Evolutionary conservation across 2,888 invertebrate species (phyloP).

Genomic region (Notocelia uddmanniana): DNA sequence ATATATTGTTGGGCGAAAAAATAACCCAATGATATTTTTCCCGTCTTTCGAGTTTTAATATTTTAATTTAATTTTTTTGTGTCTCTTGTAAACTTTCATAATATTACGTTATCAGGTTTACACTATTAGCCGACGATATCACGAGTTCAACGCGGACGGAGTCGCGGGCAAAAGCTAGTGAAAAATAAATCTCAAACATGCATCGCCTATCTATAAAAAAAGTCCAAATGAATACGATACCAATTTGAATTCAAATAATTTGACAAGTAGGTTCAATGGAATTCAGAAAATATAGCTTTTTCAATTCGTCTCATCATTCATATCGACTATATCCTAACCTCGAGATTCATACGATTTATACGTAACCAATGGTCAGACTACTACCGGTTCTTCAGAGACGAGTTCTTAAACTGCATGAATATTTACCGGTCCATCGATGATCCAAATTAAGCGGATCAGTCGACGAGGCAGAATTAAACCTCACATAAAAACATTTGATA

Average conservation of each 20-base stretch:
- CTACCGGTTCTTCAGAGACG: background rate
- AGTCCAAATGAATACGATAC: background rate
- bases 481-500: slow-evolving; percentile 41
- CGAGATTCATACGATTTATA: background rate
- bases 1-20: too few relatives aligned
- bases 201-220: too few relatives aligned
- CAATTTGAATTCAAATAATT: background rate
- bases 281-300: background rate
- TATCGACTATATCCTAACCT: background rate
- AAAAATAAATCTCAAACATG: too few relatives aligned
- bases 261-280: background rate
- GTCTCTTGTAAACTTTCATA: too few relatives aligned
- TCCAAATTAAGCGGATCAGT: slow-evolving; percentile 33
- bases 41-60: too few relatives aligned
- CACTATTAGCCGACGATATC: too few relatives aligned
- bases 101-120: too few relatives aligned
- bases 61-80: too few relatives aligned
- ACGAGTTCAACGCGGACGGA: too few relatives aligned
- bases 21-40: too few relatives aligned
- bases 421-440: slow-evolving; percentile 7
- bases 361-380: background rate
- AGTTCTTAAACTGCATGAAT: background rate
- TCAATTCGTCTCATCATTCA: background rate
- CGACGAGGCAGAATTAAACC: slow-evolving; percentile 34
- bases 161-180: too few relatives aligned